phyloP scores from a whole-genome alignment of 2,113 vertebrate genomes.

The Chaetura pelagica region DNA sequence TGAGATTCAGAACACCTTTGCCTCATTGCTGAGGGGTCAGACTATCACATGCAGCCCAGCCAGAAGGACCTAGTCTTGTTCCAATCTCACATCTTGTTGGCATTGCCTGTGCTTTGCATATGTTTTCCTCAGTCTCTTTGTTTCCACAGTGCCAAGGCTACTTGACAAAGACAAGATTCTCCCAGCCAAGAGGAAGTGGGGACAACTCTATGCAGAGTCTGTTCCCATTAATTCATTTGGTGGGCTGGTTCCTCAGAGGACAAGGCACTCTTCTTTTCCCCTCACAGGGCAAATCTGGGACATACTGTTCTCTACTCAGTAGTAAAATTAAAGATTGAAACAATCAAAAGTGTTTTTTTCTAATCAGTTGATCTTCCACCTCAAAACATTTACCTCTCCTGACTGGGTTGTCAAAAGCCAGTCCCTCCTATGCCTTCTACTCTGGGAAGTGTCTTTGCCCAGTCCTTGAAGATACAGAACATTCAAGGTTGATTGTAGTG shows the following conservation, averaged over 20 bases:
- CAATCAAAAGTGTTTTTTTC: not conserved
- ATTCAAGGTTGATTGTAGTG: conserved; percentile 8
- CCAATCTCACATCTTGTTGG: not conserved
- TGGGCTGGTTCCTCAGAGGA: not conserved
- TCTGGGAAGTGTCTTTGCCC: not conserved
- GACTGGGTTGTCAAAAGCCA: conserved; percentile 1
- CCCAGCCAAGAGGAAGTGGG: not conserved
- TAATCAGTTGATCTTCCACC: not conserved
- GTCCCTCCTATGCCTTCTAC: not conserved
- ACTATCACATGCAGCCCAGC: not conserved
- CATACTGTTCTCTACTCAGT: not conserved
- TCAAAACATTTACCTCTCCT: not conserved
- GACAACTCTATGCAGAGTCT: not conserved
- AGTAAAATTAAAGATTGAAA: not conserved
- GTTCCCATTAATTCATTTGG: not conserved
- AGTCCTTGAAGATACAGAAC: not conserved
- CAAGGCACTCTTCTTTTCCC: not conserved
- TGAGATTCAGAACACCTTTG: not conserved
- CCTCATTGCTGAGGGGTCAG: not conserved
- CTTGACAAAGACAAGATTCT: not conserved
- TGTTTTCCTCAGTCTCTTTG: not conserved
- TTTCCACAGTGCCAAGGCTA: not conserved
- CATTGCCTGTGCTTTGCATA: not conserved
- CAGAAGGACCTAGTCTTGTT: not conserved
- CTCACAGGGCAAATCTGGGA: not conserved